phyloP scores from a whole-genome alignment of 23 tunicate genomes.

The Clavelina lepadiformis region DNA sequence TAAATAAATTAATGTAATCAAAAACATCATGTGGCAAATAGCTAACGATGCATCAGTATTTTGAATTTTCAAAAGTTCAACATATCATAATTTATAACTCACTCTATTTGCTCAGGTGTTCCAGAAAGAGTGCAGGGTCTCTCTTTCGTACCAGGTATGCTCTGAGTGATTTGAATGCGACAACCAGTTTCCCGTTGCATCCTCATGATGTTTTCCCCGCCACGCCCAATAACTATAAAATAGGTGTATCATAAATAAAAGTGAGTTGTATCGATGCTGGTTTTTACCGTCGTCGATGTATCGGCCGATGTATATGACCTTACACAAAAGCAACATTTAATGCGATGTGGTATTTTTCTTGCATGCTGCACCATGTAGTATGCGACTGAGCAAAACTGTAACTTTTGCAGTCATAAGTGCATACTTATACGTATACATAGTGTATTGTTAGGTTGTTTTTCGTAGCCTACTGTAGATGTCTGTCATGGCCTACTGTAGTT shows the following conservation, averaged over 20 bases:
- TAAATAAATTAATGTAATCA: slow-evolving; percentile 2
- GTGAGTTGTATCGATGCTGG: background rate
- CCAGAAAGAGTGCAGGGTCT: slow-evolving; percentile 98
- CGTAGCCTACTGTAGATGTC: too few relatives aligned
- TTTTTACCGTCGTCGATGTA: background rate
- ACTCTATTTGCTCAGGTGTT: slow-evolving; percentile 92
- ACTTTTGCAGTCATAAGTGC: too few relatives aligned
- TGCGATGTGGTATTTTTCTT: too few relatives aligned
- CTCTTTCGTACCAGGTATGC: slow-evolving; percentile 75
- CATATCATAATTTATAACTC: too few relatives aligned
- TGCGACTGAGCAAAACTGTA: too few relatives aligned
- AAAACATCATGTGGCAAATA: slow-evolving; percentile 65
- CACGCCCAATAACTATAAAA: slow-evolving; percentile 87
- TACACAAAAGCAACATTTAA: background rate
- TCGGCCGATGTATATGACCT: background rate
- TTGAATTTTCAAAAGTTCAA: too few relatives aligned
- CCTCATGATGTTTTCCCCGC: slow-evolving; percentile 96
- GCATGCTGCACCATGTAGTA: too few relatives aligned
- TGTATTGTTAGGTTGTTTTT: too few relatives aligned
- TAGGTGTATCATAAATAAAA: too few relatives aligned
- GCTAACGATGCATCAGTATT: too few relatives aligned
- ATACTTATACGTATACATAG: too few relatives aligned
- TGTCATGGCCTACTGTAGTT: too few relatives aligned
- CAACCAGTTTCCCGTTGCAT: slow-evolving; percentile 97
- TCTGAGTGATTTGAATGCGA: slow-evolving; percentile 90